A percentile compares a stretch with the other conserved stretches of the same genome.
Conservation (phyloP, 2,888 invertebrate genomes). For the Hyalella azteca region DNA sequence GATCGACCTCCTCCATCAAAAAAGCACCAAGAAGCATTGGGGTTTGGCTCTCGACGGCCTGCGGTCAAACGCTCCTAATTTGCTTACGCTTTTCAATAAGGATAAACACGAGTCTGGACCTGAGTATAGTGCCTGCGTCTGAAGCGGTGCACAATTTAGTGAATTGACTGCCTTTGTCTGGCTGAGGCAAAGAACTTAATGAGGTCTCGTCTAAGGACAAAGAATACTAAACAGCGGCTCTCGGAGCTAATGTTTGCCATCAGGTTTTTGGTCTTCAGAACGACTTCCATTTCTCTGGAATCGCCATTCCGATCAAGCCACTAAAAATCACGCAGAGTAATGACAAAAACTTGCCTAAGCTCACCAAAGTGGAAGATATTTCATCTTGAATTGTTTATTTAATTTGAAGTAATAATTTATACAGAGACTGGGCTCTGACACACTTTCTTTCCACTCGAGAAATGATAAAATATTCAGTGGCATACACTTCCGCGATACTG, state of each 20-base stretch:
- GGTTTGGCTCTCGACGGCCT: no score
- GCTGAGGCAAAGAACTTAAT: constrained; percentile 23
- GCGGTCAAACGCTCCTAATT: no score
- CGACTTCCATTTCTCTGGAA: background rate
- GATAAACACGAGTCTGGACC: no score
- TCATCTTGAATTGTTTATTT: background rate
- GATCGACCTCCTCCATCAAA: background rate
- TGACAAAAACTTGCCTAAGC: background rate
- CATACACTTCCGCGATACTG: no score
- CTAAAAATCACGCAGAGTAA: background rate
- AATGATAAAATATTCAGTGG: background rate
- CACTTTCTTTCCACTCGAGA: background rate
- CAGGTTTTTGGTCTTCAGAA: constrained; percentile 7
- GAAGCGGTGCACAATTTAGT: background rate
- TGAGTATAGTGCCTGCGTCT: background rate
- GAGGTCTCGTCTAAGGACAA: constrained; percentile 29
- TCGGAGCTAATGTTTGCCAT: constrained; percentile 30
- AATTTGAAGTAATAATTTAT: background rate
- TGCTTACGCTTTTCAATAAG: no score
- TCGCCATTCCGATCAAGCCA: background rate
- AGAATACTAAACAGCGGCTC: constrained; percentile 23
- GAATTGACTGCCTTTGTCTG: constrained; percentile 33
- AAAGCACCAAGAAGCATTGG: background rate
- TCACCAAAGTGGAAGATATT: background rate
- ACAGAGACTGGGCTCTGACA: background rate